These are phyloP conservation scores for Papio anubis DNA, from an alignment of 2,113 vertebrate genomes.

Conservation along the genomic window DNA sequence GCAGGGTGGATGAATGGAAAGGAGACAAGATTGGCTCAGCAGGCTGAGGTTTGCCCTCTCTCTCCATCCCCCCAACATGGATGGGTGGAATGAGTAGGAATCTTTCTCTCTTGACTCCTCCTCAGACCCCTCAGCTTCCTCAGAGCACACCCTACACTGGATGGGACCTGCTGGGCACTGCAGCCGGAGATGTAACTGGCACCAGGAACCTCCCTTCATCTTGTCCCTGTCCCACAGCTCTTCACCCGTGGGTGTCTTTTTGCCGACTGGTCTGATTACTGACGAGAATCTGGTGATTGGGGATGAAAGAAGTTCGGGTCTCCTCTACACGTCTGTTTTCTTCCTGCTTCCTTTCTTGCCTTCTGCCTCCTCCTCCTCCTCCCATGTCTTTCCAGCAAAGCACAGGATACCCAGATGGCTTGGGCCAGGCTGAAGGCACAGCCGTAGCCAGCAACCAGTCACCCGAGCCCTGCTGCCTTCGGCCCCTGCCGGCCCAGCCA, in stretches of 20 bases:
- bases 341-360: not conserved
- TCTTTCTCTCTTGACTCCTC: not conserved
- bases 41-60: not conserved
- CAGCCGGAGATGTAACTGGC: not conserved
- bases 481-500: slow-evolving; percentile 4
- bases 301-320: not conserved
- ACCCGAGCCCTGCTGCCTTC: not conserved
- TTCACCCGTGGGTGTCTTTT: not conserved
- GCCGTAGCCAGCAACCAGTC: not conserved
- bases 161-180: not conserved
- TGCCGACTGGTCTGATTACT: not conserved
- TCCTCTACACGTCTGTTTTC: not conserved
- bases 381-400: not conserved
- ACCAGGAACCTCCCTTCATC: not conserved
- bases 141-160: rapidly evolving
- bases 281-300: not conserved
- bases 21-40: not conserved
- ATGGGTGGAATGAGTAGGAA: too few relatives aligned
- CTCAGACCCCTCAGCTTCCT: not conserved
- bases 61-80: too few relatives aligned
- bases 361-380: not conserved
- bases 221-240: not conserved
- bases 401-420: not conserved
- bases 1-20: not conserved
- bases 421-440: not conserved